phyloP scores from a whole-genome alignment of 2,797 vertebrate genomes.

The Brachyalestes nurse region DNA sequence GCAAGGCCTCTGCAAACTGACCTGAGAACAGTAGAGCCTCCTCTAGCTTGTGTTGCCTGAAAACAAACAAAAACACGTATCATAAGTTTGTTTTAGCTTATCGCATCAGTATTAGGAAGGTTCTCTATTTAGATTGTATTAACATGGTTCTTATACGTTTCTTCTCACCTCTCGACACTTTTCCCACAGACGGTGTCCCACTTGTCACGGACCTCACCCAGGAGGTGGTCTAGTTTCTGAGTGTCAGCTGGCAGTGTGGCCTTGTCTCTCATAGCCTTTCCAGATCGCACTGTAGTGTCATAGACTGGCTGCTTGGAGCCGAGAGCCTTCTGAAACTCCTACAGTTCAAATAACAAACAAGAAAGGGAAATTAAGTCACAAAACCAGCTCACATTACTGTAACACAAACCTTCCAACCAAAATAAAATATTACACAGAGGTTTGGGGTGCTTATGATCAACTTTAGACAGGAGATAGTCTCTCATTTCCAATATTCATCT shows the following conservation, averaged over 20 bases:
- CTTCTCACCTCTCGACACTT: slow-evolving; percentile 91
- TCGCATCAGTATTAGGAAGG: background rate
- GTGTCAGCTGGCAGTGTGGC: slow-evolving; percentile 88
- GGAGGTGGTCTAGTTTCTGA: slow-evolving; percentile 91
- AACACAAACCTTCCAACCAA: background rate
- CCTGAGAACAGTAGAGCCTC: slow-evolving; percentile 98
- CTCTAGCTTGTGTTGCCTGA: slow-evolving; percentile 97
- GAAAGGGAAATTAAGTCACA: background rate
- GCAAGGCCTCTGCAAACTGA: slow-evolving; percentile 96
- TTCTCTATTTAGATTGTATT: background rate
- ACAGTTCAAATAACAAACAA: slow-evolving; percentile 13
- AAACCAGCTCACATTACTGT: background rate
- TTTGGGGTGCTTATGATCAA: background rate
- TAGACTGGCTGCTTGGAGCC: slow-evolving; percentile 98
- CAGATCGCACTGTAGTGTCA: slow-evolving; percentile 95
- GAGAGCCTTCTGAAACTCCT: slow-evolving; percentile 98
- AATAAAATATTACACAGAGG: background rate
- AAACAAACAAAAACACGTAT: slow-evolving; percentile 41
- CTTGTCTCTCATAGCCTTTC: slow-evolving; percentile 94
- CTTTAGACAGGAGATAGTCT: background rate
- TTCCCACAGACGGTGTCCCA: slow-evolving; percentile 99
- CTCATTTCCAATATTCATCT: background rate
- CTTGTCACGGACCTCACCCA: slow-evolving; percentile 96
- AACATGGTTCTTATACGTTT: background rate
- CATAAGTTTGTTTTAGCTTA: background rate